Conservation (phyloP, 2,113 vertebrate genomes). For the Antennarius striatus region DNA sequence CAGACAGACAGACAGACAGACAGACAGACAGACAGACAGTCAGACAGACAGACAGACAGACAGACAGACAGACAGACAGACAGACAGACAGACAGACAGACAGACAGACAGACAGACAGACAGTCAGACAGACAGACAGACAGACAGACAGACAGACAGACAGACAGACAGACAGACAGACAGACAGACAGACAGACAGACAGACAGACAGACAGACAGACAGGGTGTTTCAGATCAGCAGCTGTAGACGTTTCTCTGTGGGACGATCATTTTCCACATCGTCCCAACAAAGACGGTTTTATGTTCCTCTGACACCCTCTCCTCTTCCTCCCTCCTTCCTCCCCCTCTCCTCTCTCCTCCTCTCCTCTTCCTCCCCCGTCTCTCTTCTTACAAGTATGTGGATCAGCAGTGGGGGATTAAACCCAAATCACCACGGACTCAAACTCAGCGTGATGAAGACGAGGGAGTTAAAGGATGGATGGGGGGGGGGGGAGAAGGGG, state of each 20-base stretch:
- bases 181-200: too few species aligned
- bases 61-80: too few species aligned
- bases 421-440: constrained; percentile 14
- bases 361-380: not conserved
- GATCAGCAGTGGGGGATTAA: constrained; percentile 24
- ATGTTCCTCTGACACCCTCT: constrained; percentile 40
- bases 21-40: too few species aligned
- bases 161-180: too few species aligned
- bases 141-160: too few species aligned
- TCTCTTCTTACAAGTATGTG: constrained; percentile 44
- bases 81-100: too few species aligned
- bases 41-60: too few species aligned
- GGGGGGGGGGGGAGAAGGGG: not conserved
- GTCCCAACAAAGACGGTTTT: constrained; percentile 55
- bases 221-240: constrained; percentile 33
- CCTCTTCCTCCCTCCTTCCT: not conserved
- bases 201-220: constrained; percentile 18
- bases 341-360: not conserved
- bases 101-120: too few species aligned
- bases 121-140: too few species aligned
- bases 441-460: constrained; percentile 12
- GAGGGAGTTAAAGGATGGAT: constrained; percentile 3
- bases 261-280: constrained; percentile 56
- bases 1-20: too few species aligned
- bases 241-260: constrained; percentile 33